A percentile compares a stretch with the other conserved stretches of the same genome.
Evolutionary conservation across 2,797 vertebrate genomes (phyloP).

Genomic region (Phrynocephalus guinanensis): DNA sequence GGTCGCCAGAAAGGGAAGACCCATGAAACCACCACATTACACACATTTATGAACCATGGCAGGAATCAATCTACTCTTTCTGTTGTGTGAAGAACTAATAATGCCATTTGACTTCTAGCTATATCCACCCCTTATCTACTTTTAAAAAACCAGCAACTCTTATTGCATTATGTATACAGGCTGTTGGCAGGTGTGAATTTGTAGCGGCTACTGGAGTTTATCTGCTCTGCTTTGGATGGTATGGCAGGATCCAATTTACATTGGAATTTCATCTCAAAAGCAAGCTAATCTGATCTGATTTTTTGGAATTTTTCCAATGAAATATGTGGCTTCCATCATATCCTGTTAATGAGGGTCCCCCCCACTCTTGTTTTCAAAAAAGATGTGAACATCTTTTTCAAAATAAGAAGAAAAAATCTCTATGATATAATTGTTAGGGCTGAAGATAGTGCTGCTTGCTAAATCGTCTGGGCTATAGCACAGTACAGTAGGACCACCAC

Average conservation of each 20-base stretch:
- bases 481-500: too few relatives aligned
- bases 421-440: too few relatives aligned
- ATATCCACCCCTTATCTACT: not conserved
- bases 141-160: not conserved
- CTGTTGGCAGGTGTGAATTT: not conserved
- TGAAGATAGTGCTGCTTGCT: not conserved
- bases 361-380: not conserved
- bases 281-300: too few relatives aligned
- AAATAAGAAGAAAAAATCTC: too few relatives aligned
- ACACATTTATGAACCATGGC: not conserved
- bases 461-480: not conserved
- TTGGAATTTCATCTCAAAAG: not conserved
- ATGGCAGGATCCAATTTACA: not conserved
- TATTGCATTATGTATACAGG: not conserved
- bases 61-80: not conserved
- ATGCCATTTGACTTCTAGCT: not conserved
- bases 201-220: not conserved
- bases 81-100: not conserved
- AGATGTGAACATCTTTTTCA: not conserved
- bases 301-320: not conserved
- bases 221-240: not conserved
- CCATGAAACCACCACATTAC: not conserved
- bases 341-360: not conserved
- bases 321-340: not conserved
- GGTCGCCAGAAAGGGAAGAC: not conserved